These are phyloP conservation scores for Galerucella pusilla DNA, from an alignment of 2,888 invertebrate genomes.

Conservation along the genomic window DNA sequence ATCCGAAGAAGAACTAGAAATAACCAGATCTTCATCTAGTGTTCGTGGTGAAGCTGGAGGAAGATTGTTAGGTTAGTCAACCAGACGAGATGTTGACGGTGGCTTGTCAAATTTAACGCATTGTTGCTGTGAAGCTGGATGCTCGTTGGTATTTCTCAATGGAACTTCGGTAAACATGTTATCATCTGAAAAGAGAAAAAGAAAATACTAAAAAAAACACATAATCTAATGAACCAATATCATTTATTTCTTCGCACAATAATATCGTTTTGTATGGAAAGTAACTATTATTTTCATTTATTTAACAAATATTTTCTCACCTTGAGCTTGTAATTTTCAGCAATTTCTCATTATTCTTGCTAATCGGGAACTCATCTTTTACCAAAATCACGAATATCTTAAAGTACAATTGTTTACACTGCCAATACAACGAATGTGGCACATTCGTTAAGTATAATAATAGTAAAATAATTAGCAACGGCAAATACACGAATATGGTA, in stretches of 20 bases:
- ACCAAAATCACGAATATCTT: conserved; percentile 7
- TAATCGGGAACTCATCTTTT: conserved; percentile 16
- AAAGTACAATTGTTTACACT: conserved; percentile 16
- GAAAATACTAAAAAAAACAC: too few species aligned
- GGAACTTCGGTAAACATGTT: too few species aligned
- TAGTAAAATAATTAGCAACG: too few species aligned
- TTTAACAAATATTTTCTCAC: too few species aligned
- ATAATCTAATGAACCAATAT: too few species aligned
- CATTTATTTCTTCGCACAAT: too few species aligned
- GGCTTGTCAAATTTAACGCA: neutral
- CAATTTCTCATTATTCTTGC: conserved; percentile 5
- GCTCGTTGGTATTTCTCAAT: neutral
- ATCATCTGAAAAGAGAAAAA: too few species aligned
- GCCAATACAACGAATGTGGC: conserved; percentile 15
- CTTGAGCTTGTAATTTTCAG: too few species aligned
- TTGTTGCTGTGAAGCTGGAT: neutral
- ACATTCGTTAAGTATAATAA: too few species aligned
- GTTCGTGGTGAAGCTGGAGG: conserved; percentile 19
- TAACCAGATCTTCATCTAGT: conserved; percentile 25
- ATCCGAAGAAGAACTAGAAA: conserved; percentile 29
- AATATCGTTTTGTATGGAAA: too few species aligned
- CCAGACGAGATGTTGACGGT: conserved; percentile 23
- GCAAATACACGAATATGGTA: too few species aligned
- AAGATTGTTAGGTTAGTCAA: conserved; percentile 14
- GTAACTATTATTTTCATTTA: neutral